Evolutionary conservation across 2,888 invertebrate species (phyloP).

Genomic region (Yponomeuta evonymella): DNA sequence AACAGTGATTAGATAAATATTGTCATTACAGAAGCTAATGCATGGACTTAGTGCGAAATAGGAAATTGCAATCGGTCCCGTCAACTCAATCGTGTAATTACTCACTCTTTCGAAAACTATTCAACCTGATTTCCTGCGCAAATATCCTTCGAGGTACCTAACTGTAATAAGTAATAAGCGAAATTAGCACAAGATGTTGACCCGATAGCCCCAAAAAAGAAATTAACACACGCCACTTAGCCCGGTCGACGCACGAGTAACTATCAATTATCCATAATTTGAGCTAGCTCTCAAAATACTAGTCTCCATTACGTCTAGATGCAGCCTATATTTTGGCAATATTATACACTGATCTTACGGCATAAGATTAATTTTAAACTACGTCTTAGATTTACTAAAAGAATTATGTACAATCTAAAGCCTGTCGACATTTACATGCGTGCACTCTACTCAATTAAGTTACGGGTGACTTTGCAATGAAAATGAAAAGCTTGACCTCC

Average conservation of each 20-base stretch:
- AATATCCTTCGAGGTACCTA: slow-evolving; percentile 33
- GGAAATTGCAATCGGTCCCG: neutral
- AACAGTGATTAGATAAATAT: neutral
- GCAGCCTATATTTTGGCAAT: neutral
- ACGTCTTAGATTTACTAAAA: neutral
- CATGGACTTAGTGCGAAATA: neutral
- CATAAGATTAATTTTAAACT: neutral
- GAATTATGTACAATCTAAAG: neutral
- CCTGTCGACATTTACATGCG: no score
- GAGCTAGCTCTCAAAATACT: slow-evolving; percentile 4
- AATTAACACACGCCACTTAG: slow-evolving; percentile 10
- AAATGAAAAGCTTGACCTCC: no score
- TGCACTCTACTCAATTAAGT: no score
- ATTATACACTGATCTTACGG: neutral
- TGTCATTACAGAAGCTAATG: neutral
- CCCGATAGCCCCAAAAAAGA: slow-evolving; percentile 27
- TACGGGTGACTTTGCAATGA: no score
- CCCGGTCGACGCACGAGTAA: slow-evolving; percentile 17
- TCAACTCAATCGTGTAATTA: neutral
- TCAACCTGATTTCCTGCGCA: slow-evolving; percentile 34
- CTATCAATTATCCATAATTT: slow-evolving; percentile 18
- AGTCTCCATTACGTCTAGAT: neutral
- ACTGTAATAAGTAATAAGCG: slow-evolving; percentile 26
- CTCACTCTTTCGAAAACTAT: slow-evolving; percentile 1
- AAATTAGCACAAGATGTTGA: slow-evolving; percentile 15